Conservation (phyloP, 2,888 invertebrate genomes). For the Limnephilus rhombicus region DNA sequence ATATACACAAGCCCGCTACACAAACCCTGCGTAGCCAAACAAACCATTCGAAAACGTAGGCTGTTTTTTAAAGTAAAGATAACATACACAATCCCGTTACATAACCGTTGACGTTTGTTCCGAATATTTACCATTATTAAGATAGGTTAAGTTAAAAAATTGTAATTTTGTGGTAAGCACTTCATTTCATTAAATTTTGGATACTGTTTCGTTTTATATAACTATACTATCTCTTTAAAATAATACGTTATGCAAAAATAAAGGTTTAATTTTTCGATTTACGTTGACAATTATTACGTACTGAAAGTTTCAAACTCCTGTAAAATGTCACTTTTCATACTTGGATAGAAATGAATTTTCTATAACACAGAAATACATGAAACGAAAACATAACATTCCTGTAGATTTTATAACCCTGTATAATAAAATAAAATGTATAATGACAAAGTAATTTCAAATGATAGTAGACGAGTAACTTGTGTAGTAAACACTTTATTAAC, state of each 20-base stretch:
- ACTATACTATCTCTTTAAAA: too few relatives aligned
- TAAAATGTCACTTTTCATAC: not conserved
- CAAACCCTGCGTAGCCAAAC: too few relatives aligned
- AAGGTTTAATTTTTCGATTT: not conserved
- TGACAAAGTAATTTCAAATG: not conserved
- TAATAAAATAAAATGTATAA: not conserved
- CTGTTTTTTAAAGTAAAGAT: too few relatives aligned
- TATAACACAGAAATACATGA: too few relatives aligned
- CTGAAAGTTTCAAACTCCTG: not conserved
- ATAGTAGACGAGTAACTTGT: not conserved
- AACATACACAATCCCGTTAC: too few relatives aligned
- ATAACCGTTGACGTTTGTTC: too few relatives aligned
- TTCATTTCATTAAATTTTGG: not conserved
- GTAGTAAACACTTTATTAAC: not conserved
- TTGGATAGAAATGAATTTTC: too few relatives aligned
- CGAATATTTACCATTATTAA: too few relatives aligned
- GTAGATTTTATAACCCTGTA: not conserved
- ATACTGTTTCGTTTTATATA: not conserved
- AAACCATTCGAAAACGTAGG: too few relatives aligned
- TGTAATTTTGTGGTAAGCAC: not conserved
- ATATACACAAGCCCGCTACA: too few relatives aligned
- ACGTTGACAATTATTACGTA: not conserved
- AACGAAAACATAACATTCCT: not conserved
- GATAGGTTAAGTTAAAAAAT: not conserved
- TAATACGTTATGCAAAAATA: not conserved